A percentile compares a stretch with the other conserved stretches of the same genome.
Conservation (phyloP, 2,888 invertebrate species). For the Cheilosia impressa region DNA sequence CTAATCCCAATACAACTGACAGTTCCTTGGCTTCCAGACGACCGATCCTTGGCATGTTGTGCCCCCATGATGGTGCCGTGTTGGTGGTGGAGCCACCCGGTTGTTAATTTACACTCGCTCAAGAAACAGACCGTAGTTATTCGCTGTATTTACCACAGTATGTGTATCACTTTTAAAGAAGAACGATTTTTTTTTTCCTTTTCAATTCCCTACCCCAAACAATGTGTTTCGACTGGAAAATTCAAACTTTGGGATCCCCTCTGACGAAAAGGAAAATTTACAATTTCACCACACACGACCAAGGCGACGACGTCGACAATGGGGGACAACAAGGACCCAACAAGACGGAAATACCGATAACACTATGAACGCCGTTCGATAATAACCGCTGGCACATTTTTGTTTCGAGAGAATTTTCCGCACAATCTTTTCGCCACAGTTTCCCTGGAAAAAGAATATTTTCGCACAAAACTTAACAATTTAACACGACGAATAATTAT, state of each 20-base stretch:
- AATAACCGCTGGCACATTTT: conserved; percentile 63
- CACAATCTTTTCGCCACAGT: conserved; percentile 21
- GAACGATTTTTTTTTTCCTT: conserved; percentile 6
- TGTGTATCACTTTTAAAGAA: conserved; percentile 14
- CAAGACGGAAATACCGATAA: conserved; percentile 59
- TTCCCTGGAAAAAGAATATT: background rate
- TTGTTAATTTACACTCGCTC: conserved; percentile 11
- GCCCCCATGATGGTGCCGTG: conserved; percentile 91
- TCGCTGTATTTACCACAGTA: conserved; percentile 34
- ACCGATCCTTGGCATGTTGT: conserved; percentile 96
- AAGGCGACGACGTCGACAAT: conserved; percentile 20
- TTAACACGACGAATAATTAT: conserved; percentile 40
- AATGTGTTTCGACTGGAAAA: conserved; percentile 10
- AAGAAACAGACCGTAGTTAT: conserved; percentile 26
- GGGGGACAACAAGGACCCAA: conserved; percentile 61
- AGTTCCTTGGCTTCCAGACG: conserved; percentile 81
- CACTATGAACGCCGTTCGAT: conserved; percentile 60
- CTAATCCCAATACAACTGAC: conserved; percentile 86
- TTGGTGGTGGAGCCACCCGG: conserved; percentile 78
- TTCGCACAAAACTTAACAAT: conserved; percentile 29
- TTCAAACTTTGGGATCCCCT: conserved; percentile 4
- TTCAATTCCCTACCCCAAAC: conserved; percentile 44
- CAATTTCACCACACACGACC: conserved; percentile 68
- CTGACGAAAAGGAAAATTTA: conserved; percentile 25
- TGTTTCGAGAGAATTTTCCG: conserved; percentile 1